Base-by-base conservation (phyloP, 2,888 invertebrate genomes). In the Pseudanteris insignis region DNA sequence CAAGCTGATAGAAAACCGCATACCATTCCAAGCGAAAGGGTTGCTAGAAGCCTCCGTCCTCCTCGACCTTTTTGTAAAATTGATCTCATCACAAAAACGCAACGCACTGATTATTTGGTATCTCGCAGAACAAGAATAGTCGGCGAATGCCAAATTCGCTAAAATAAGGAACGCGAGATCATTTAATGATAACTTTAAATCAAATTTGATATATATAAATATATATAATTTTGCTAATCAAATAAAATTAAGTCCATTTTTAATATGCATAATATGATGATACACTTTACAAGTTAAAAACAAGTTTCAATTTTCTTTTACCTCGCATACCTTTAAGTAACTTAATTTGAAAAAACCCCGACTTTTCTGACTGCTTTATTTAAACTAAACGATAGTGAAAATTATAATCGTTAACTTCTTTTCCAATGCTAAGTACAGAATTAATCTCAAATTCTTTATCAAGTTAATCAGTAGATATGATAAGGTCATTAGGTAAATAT, bases 1-100 rank as follows among this genome's bases (percentile, higher is more conserved):
- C 89, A 91, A 60, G 91, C 89, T 73, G 89, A 87, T 77, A 88
- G 85, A 83, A 91, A 91, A 70, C 91, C 91, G 71, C 88, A 87
- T 2, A 88, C 83, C 72, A 90, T 86, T 67, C 91, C 91, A 69
- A 86, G 84, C 72, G 86, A 84, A 72, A 91, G 83, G 59, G 89
- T 88, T 75, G 89, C 80, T 73, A 89, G 81, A 81, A 88, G 88
- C 66, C 88, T 86, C 59, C 87, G 86, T 70, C 88, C 88, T 21
- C 73, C 73, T 58, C 78, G 73, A 55, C 65, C 63, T 63, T 54
- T 54, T 48, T 57, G 43, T 21, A 63, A 58, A 50, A 58, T 58
- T 37, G 36, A 37, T 47, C 30, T 51, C 50, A 58, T 51, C 44
- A 51, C 29, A 53, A 47, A 47, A 46, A 41, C 40, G 40, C 40